Evolutionary conservation across 1,140 invertebrate genomes (phyloP).

Genomic region (Tyrophagus putrescentiae): DNA sequence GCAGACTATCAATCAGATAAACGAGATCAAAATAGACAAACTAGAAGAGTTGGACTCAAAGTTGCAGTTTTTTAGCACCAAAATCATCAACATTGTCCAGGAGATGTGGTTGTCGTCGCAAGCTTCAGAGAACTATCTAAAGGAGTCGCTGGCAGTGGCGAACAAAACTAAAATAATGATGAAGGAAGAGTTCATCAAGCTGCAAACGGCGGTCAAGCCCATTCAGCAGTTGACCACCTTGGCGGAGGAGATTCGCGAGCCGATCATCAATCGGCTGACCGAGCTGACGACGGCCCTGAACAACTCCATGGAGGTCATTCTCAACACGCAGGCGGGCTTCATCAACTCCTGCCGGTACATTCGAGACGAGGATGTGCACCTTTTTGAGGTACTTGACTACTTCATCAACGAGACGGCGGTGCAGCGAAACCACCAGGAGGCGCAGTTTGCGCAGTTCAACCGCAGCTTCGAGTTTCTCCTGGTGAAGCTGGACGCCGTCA

Average conservation of each 20-base stretch:
- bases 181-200: background rate
- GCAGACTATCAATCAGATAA: background rate
- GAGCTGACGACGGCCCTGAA: conserved; percentile 10
- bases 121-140: conserved; percentile 18
- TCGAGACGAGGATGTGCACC: background rate
- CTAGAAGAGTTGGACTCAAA: conserved; percentile 16
- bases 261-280: conserved; percentile 8
- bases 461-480: no score
- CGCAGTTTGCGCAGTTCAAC: no score
- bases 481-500: background rate
- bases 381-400: background rate
- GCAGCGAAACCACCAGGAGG: background rate
- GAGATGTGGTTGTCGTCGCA: conserved; percentile 20
- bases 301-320: conserved; percentile 15
- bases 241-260: conserved; percentile 16
- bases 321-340: background rate
- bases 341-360: conserved; percentile 4
- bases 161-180: conserved; percentile 13
- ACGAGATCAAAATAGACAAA: background rate
- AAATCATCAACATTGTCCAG: conserved; percentile 19
- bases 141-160: background rate
- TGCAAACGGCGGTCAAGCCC: background rate
- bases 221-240: background rate
- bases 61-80: conserved; percentile 13
- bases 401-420: background rate